Percentiles rank a stretch among this genome's conserved stretches.
phyloP scores from a whole-genome alignment of 2,113 vertebrate species.

The Fregetta grallaria region DNA sequence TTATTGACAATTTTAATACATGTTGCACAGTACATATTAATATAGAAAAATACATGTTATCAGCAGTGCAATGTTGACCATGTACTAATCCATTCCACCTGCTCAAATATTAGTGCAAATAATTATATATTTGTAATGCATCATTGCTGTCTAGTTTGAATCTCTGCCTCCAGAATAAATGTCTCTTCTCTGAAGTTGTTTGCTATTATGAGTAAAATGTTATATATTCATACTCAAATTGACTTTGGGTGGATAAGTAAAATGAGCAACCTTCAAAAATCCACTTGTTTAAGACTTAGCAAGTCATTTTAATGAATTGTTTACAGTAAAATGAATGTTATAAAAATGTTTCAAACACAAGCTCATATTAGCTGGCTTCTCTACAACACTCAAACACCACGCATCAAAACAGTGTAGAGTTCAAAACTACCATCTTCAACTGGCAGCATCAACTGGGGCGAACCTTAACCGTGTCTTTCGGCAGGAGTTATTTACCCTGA shows the following conservation, averaged over 20 bases:
- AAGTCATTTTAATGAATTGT: conserved; percentile 68
- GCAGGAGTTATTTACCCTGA: neutral
- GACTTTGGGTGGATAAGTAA: conserved; percentile 71
- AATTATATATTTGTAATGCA: conserved; percentile 87
- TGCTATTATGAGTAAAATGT: conserved; percentile 72
- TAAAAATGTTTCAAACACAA: conserved; percentile 26
- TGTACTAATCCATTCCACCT: conserved; percentile 99
- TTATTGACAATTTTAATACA: conserved; percentile 83
- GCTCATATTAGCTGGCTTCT: neutral
- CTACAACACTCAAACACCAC: neutral
- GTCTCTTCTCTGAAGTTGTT: conserved; percentile 73
- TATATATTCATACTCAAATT: conserved; percentile 77
- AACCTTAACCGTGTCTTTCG: neutral
- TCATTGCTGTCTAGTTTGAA: conserved; percentile 76
- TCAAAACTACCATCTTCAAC: neutral
- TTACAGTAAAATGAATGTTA: conserved; percentile 29
- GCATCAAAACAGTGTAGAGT: neutral
- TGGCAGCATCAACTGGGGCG: neutral
- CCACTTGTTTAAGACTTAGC: conserved; percentile 65
- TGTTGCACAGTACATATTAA: conserved; percentile 85
- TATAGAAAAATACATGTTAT: conserved; percentile 83
- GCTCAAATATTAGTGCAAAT: conserved; percentile 95
- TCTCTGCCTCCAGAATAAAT: conserved; percentile 75
- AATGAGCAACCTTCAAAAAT: conserved; percentile 68
- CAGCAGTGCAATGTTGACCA: conserved; percentile 89